These are phyloP conservation scores for Himalopsyche kuldschensis DNA, from an alignment of 2,888 invertebrate genomes.

Conservation along the genomic window DNA sequence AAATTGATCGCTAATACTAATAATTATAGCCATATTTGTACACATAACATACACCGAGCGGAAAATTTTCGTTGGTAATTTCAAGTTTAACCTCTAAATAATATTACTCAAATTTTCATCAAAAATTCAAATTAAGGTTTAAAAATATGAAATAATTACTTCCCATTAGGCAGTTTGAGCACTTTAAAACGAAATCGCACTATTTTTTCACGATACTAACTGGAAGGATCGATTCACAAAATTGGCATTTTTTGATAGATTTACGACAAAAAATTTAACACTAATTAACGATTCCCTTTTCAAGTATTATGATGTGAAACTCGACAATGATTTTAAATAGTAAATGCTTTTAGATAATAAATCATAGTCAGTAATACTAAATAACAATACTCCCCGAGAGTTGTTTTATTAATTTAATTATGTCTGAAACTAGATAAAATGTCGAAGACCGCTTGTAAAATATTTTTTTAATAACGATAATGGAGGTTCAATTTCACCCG, in stretches of 20 bases:
- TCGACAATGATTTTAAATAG: neutral
- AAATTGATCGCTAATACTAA: too few species aligned
- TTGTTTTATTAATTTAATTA: neutral
- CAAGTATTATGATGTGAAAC: neutral
- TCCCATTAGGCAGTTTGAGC: too few species aligned
- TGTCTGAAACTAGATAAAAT: neutral
- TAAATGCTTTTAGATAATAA: too few species aligned
- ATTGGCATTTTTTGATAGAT: neutral
- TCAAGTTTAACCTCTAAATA: too few species aligned
- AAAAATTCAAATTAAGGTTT: too few species aligned
- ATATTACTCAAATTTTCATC: too few species aligned
- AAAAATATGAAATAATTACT: too few species aligned
- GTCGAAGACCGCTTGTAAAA: neutral
- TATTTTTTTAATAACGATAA: neutral
- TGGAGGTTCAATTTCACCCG: neutral
- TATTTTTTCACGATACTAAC: neutral
- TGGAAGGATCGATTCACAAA: neutral
- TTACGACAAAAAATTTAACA: neutral
- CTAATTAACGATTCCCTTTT: neutral
- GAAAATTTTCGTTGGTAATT: too few species aligned
- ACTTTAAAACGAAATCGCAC: neutral
- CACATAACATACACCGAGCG: too few species aligned
- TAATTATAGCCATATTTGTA: too few species aligned
- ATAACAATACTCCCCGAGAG: too few species aligned
- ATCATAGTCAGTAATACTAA: too few species aligned